These are phyloP conservation scores for Anguilla marmorata DNA, from an alignment of 2,797 vertebrate genomes.

Conservation along the genomic window DNA sequence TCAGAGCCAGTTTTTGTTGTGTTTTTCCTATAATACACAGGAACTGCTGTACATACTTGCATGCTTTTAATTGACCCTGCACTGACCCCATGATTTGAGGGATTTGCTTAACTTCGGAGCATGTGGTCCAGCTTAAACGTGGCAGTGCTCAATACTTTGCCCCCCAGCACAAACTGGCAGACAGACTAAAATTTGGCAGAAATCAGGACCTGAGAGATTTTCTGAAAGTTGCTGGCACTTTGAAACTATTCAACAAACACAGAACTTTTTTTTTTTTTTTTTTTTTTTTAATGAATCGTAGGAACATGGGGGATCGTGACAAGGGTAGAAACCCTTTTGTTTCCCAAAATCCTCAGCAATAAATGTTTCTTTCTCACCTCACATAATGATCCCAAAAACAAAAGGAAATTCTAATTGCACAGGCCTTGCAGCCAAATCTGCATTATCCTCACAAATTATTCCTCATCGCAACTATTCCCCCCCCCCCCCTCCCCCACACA, in stretches of 20 bases:
- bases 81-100: conserved; percentile 23
- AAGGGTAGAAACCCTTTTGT: conserved; percentile 15
- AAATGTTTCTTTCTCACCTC: conserved; percentile 39
- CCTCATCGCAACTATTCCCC: not conserved
- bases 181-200: conserved; percentile 37
- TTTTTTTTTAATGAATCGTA: not conserved
- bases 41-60: not conserved
- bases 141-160: conserved; percentile 31
- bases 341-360: conserved; percentile 22
- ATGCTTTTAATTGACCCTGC: not conserved
- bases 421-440: conserved; percentile 30
- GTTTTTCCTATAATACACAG: not conserved
- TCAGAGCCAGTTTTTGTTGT: not conserved
- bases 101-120: conserved; percentile 13
- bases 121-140: conserved; percentile 31
- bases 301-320: not conserved
- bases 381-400: conserved; percentile 42
- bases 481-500: not conserved
- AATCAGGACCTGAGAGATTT: conserved; percentile 33
- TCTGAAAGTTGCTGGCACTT: conserved; percentile 40
- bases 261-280: not conserved
- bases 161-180: conserved; percentile 24
- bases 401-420: conserved; percentile 29
- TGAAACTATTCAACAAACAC: not conserved
- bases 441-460: conserved; percentile 43